Base-by-base conservation (phyloP, 2,113 vertebrate genomes). In the Dicaeum eximium region DNA sequence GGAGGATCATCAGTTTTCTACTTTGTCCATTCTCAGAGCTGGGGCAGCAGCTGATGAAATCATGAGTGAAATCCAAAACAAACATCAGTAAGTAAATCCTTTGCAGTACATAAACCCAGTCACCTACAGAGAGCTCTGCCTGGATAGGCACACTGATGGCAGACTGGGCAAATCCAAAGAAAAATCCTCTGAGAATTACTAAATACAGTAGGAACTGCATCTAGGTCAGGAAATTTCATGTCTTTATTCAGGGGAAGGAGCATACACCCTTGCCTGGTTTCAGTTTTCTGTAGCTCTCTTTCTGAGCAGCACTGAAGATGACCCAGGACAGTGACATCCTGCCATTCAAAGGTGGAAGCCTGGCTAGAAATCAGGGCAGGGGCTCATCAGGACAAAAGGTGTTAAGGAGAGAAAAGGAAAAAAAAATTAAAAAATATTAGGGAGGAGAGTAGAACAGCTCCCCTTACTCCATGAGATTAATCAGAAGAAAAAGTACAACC, bases 371-470 rank as follows among this genome's bases (percentile, higher is more conserved):
- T 35, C 25, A 57, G 33, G 28, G 5, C n/a, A 77, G 13, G 25
- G 23, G 17, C 37, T 69, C 45, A 8, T 8, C 23, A 56, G 38
- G 47, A 85, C 38, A 85, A 67, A 79, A 64, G 15, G 19, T 61
- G 15, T 8, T 15, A n/a, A 71, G 21, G 33, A 37, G 45, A n/a
- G 33, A n/a, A 50, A n/a, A 70, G 6, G 56, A 62, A 58, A 19
- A 4, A 10, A 38, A 28, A 51, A 44, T n/a, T n/a, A 37, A 4
- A 62, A 57, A 30, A 25, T 0, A n/a, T 27, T 11, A 25, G 9
- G 7, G 14, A 48, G 9, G 28, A 51, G 38, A 61, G 28, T 14
- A 50, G 15, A 83, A 48, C 51, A 66, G 27, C 18, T 86, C 9
- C 44, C 24, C 21, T 80, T 75, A 54, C 4, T 71, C 13, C 15